phyloP scores from a whole-genome alignment of 2,888 invertebrate species.

The Hymenopus coronatus region DNA sequence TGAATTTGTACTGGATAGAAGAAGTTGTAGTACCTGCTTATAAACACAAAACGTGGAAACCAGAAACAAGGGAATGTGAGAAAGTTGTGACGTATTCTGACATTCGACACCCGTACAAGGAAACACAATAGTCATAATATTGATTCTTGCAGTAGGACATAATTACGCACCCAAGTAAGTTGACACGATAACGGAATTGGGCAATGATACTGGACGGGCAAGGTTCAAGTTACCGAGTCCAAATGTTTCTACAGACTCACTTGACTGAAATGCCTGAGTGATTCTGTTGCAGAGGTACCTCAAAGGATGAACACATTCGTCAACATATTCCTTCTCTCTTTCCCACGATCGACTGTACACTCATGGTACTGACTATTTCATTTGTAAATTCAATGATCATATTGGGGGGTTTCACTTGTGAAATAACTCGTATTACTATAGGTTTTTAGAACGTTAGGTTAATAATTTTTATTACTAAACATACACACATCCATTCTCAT shows the following conservation, averaged over 20 bases:
- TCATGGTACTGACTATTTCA: not conserved
- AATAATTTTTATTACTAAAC: no score
- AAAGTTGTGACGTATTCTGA: not conserved
- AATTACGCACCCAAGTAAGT: not conserved
- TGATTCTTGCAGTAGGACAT: not conserved
- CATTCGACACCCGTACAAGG: not conserved
- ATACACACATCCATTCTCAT: no score
- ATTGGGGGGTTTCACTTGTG: no score
- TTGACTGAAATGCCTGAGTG: not conserved
- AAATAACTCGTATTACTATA: no score
- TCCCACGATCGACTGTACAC: not conserved
- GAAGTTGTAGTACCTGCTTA: no score
- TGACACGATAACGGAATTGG: not conserved
- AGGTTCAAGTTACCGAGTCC: not conserved
- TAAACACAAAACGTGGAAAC: no score
- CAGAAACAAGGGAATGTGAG: no score
- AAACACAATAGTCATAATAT: not conserved
- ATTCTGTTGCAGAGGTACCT: not conserved
- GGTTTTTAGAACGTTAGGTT: no score
- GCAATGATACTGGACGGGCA: not conserved
- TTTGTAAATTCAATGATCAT: no score
- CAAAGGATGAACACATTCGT: not conserved
- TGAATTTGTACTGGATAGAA: no score
- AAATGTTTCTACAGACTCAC: not conserved
- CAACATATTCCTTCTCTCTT: not conserved